phyloP scores from a whole-genome alignment of 1,140 invertebrate species.

The Amyelois transitella region DNA sequence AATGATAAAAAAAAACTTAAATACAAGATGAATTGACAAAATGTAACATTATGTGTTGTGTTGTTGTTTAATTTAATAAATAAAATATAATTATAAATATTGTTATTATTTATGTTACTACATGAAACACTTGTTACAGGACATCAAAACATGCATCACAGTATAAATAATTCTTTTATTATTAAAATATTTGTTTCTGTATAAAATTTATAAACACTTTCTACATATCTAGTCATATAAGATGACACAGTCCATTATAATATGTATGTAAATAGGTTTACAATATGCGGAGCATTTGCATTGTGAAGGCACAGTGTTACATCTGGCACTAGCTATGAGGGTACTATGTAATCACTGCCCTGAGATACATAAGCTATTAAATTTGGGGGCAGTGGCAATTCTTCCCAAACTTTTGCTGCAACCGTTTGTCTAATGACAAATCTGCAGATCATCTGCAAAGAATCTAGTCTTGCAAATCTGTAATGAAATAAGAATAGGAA shows the following conservation, averaged over 20 bases:
- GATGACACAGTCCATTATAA: constrained; percentile 28
- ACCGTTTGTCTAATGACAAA: constrained; percentile 67
- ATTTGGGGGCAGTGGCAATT: constrained; percentile 59
- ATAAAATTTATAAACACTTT: constrained; percentile 48
- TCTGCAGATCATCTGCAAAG: constrained; percentile 67
- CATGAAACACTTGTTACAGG: neutral
- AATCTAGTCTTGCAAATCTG: constrained; percentile 67
- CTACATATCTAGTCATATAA: constrained; percentile 25
- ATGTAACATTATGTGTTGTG: constrained; percentile 5
- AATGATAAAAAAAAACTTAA: constrained; percentile 2
- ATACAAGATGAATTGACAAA: constrained; percentile 5
- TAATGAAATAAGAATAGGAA: constrained; percentile 16
- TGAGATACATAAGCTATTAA: constrained; percentile 57
- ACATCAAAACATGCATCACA: constrained; percentile 26
- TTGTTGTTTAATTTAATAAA: constrained; percentile 8
- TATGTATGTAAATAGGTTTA: constrained; percentile 28
- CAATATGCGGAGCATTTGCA: constrained; percentile 17
- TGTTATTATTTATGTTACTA: neutral
- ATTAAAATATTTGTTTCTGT: constrained; percentile 42
- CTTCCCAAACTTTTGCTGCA: constrained; percentile 44
- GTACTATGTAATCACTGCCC: constrained; percentile 65
- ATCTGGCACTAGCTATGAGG: constrained; percentile 31
- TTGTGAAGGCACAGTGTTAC: constrained; percentile 23
- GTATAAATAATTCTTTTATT: constrained; percentile 27
- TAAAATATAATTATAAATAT: neutral